phyloP scores from a whole-genome alignment of 2,888 invertebrate genomes.

The Philopedon plagiatum region DNA sequence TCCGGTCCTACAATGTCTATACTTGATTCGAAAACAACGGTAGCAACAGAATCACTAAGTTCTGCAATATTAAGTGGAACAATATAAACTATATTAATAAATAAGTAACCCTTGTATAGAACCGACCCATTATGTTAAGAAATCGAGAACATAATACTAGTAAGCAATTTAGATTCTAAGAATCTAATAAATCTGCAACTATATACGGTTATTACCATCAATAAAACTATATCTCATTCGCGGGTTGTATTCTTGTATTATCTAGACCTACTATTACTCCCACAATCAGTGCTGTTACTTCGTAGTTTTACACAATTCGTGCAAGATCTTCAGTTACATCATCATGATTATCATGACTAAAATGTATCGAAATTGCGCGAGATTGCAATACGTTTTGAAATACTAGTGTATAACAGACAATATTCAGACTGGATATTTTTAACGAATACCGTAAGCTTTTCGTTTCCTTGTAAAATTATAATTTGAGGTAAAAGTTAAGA shows the following conservation, averaged over 20 bases:
- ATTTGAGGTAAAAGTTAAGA: too few relatives aligned
- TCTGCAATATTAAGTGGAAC: too few relatives aligned
- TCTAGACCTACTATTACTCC: not conserved
- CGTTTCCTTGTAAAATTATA: too few relatives aligned
- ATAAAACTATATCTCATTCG: slow-evolving; percentile 11
- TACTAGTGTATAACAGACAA: too few relatives aligned
- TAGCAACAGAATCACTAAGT: too few relatives aligned
- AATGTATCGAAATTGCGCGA: not conserved
- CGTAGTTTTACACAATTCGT: not conserved
- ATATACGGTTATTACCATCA: slow-evolving; percentile 12
- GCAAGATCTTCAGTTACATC: not conserved
- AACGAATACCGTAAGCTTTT: too few relatives aligned
- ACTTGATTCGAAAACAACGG: too few relatives aligned
- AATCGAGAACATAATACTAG: not conserved
- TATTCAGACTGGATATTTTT: too few relatives aligned
- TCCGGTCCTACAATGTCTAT: too few relatives aligned
- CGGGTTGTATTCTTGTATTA: not conserved
- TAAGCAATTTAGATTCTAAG: not conserved
- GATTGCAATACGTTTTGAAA: not conserved
- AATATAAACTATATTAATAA: too few relatives aligned
- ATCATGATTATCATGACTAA: slow-evolving; percentile 5
- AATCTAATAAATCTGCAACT: slow-evolving; percentile 13
- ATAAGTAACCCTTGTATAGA: not conserved
- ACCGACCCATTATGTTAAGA: not conserved
- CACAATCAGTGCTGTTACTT: slow-evolving; percentile 5